These are phyloP conservation scores for Botia almorhae DNA, from an alignment of 2,797 vertebrate species.

Conservation along the genomic window DNA sequence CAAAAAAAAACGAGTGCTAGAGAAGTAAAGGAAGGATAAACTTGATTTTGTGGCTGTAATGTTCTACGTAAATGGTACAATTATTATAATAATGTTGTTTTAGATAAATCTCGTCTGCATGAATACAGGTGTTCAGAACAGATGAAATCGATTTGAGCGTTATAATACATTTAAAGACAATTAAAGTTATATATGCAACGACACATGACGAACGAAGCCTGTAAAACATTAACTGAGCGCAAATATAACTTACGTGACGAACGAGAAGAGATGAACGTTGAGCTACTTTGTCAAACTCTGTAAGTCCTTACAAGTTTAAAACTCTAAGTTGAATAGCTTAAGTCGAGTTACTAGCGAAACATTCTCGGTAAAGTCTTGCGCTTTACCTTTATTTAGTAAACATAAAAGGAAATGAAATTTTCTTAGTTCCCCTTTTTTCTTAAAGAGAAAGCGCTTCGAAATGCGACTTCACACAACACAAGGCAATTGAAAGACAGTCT, in stretches of 20 bases:
- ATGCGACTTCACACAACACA: not conserved
- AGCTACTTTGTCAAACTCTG: not conserved
- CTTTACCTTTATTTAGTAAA: no score
- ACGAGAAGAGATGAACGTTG: not conserved
- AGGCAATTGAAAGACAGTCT: no score
- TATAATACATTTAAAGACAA: not conserved
- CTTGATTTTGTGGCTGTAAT: not conserved
- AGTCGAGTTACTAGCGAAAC: not conserved
- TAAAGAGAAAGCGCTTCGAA: conserved; percentile 51
- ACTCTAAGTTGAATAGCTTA: not conserved
- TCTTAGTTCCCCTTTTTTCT: conserved; percentile 67
- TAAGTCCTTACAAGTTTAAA: not conserved
- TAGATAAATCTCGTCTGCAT: not conserved
- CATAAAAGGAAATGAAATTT: conserved; percentile 72
- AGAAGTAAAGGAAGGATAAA: not conserved
- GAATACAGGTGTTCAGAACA: not conserved
- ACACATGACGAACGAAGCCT: not conserved
- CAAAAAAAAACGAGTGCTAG: not conserved
- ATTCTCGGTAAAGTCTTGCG: not conserved
- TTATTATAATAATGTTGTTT: not conserved
- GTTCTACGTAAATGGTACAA: not conserved
- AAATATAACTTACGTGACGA: conserved; percentile 29
- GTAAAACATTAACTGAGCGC: conserved; percentile 7
- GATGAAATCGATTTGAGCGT: no score
- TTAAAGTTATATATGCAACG: not conserved